phyloP scores from a whole-genome alignment of 2,888 invertebrate genomes.

The Mesochorus sp. region DNA sequence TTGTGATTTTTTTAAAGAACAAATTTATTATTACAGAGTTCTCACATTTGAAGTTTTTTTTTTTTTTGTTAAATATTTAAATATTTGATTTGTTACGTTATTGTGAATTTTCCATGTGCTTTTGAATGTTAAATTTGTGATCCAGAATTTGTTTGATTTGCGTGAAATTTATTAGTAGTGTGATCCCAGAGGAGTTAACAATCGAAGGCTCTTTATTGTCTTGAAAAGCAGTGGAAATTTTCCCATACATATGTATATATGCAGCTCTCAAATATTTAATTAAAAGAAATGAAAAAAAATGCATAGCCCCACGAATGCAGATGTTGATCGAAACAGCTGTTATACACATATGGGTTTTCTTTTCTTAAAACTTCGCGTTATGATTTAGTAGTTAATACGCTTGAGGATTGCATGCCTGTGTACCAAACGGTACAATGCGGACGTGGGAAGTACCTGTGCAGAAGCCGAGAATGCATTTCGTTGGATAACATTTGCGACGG shows the following conservation, averaged over 20 bases:
- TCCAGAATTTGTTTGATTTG: background rate
- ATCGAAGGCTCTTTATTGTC: too few relatives aligned
- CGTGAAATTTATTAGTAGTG: background rate
- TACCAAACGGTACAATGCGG: conserved; percentile 79
- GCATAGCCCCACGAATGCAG: conserved; percentile 16
- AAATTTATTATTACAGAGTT: too few relatives aligned
- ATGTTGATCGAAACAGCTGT: conserved; percentile 26
- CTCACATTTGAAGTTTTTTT: background rate
- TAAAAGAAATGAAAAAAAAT: conserved; percentile 1
- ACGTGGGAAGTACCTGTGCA: conserved; percentile 84
- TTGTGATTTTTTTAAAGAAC: too few relatives aligned
- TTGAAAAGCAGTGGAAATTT: too few relatives aligned
- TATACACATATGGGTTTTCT: conserved; percentile 30
- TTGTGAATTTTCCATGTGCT: too few relatives aligned
- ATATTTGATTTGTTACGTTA: background rate
- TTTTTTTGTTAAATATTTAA: background rate
- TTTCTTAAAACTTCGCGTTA: conserved; percentile 71
- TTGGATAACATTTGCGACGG: conserved; percentile 85
- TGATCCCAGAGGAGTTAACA: background rate
- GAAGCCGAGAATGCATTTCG: conserved; percentile 85
- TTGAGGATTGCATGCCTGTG: conserved; percentile 80
- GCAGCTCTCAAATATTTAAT: too few relatives aligned
- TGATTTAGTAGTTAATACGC: conserved; percentile 80
- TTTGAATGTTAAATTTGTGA: too few relatives aligned
- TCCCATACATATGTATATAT: too few relatives aligned